A percentile compares a stretch with the other conserved stretches of the same genome.
Conservation (phyloP, 2,888 invertebrate genomes). For the Ochropleura plecta region DNA sequence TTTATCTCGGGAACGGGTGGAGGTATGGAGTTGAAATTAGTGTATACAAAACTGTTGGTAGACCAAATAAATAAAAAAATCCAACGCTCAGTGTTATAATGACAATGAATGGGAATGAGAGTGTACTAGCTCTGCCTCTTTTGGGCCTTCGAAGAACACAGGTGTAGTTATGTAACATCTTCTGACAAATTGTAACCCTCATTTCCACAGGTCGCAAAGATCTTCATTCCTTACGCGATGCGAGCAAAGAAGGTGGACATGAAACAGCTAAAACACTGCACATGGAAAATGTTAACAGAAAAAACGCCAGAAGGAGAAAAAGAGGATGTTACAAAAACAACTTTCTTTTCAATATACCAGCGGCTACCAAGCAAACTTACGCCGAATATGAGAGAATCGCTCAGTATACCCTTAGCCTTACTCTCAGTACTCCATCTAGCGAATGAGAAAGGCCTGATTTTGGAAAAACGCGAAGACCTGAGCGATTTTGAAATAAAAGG, state of each 20-base stretch:
- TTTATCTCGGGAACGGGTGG: no score
- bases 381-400: conserved; percentile 92
- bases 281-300: conserved; percentile 92
- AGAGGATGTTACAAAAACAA: conserved; percentile 84
- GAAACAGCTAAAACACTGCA: conserved; percentile 94
- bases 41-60: no score
- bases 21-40: no score
- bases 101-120: not conserved
- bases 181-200: not conserved
- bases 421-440: conserved; percentile 95
- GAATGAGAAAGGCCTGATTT: conserved; percentile 93
- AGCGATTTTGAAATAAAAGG: conserved; percentile 89
- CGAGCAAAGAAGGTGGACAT: conserved; percentile 97
- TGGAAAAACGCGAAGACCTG: conserved; percentile 87
- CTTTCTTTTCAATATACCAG: conserved; percentile 90
- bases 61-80: no score
- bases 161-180: not conserved
- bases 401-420: conserved; percentile 95
- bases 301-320: conserved; percentile 76
- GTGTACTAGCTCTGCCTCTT: not conserved
- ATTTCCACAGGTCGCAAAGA: conserved; percentile 91
- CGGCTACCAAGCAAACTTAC: conserved; percentile 90
- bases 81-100: no score
- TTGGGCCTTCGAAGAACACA: not conserved
- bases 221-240: conserved; percentile 94